These are phyloP conservation scores for Callospermophilus lateralis DNA, from an alignment of 2,113 vertebrate species.

Conservation along the genomic window DNA sequence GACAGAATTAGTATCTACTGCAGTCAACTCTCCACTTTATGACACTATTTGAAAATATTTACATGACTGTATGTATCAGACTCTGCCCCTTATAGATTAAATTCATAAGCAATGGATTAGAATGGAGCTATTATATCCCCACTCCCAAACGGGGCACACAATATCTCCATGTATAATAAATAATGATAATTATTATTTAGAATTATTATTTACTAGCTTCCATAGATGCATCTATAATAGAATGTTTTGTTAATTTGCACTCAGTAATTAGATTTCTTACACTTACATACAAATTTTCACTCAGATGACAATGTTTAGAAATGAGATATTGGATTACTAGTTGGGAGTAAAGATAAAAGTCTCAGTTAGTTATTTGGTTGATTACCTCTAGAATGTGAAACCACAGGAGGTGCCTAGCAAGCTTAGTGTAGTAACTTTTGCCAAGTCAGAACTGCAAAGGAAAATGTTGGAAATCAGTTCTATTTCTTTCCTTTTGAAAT, in stretches of 20 bases:
- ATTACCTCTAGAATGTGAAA: constrained; percentile 71
- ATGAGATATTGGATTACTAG: constrained; percentile 67
- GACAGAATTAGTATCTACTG: constrained; percentile 55
- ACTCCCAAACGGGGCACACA: constrained; percentile 4
- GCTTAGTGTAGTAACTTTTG: not conserved
- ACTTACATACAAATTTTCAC: constrained; percentile 68
- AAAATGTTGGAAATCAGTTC: constrained; percentile 51
- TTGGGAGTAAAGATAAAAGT: constrained; percentile 74
- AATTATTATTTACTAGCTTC: constrained; percentile 50
- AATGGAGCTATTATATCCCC: constrained; percentile 18
- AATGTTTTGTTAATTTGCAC: constrained; percentile 50
- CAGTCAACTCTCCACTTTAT: constrained; percentile 58
- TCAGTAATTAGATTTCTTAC: constrained; percentile 78
- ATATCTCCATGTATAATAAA: not conserved
- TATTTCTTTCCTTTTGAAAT: constrained; percentile 66
- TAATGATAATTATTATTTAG: constrained; percentile 1
- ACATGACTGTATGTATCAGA: constrained; percentile 17
- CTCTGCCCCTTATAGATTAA: constrained; percentile 58
- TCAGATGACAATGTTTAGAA: constrained; percentile 68
- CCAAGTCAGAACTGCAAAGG: constrained; percentile 53
- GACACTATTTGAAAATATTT: constrained; percentile 64
- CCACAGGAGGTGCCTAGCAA: constrained; percentile 60
- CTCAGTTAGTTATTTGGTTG: constrained; percentile 70
- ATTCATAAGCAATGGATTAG: not conserved
- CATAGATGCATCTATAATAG: constrained; percentile 26